Conservation (phyloP, 2,888 invertebrate genomes). For the Hylaea fasciaria region DNA sequence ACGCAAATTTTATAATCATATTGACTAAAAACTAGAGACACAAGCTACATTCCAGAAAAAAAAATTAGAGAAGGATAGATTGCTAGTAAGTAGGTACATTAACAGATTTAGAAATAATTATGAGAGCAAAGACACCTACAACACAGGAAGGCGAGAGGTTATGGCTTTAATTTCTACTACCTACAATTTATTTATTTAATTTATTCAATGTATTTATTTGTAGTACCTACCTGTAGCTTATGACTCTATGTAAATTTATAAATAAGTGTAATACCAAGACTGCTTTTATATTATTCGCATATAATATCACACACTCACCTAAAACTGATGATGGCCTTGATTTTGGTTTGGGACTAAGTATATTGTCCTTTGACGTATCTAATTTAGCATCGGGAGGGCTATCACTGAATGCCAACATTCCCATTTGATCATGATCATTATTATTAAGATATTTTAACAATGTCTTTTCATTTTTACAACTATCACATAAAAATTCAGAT, state of each 20-base stretch:
- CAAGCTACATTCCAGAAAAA: conserved; percentile 14
- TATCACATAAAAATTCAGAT: conserved; percentile 92
- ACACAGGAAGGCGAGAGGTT: conserved; percentile 26
- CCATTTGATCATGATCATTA: conserved; percentile 75
- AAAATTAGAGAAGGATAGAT: conserved; percentile 12
- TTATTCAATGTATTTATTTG: too few relatives aligned
- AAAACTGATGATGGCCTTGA: conserved; percentile 76
- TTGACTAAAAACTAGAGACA: neutral
- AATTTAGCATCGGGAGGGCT: conserved; percentile 55
- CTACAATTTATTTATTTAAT: too few relatives aligned
- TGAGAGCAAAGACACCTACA: conserved; percentile 30
- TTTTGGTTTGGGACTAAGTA: conserved; percentile 62
- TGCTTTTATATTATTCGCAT: neutral
- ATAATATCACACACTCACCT: conserved; percentile 64
- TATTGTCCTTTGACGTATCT: conserved; percentile 57
- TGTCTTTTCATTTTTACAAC: conserved; percentile 92
- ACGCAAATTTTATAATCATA: neutral
- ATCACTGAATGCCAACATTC: conserved; percentile 76
- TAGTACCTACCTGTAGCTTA: neutral
- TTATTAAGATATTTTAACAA: conserved; percentile 73
- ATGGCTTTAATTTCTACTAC: conserved; percentile 8
- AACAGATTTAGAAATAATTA: conserved; percentile 19
- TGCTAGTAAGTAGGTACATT: conserved; percentile 21
- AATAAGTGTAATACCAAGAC: neutral
- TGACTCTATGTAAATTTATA: neutral